A percentile compares a stretch with the other conserved stretches of the same genome.
Conservation (phyloP, 1,140 invertebrate genomes). For the Heliconius himera region DNA sequence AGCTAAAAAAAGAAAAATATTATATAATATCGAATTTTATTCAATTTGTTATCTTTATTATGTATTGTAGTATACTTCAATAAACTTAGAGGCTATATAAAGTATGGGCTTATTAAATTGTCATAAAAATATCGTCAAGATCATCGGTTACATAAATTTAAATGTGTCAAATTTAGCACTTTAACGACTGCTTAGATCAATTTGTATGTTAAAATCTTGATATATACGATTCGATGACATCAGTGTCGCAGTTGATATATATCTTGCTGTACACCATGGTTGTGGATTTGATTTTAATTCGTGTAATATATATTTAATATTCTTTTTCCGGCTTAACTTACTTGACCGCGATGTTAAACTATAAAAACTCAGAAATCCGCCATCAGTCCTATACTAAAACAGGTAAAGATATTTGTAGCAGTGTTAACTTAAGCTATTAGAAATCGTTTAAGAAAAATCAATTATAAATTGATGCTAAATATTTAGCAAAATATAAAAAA, state of each 20-base stretch:
- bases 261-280: not conserved
- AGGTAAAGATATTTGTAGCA: too few relatives aligned
- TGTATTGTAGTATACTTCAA: too few relatives aligned
- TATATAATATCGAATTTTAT: too few relatives aligned
- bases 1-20: too few relatives aligned
- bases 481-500: not conserved
- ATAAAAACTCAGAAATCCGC: too few relatives aligned
- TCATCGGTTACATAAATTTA: constrained; percentile 6
- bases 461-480: not conserved
- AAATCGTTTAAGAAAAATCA: not conserved
- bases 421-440: not conserved
- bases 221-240: not conserved
- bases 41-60: too few relatives aligned
- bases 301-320: too few relatives aligned
- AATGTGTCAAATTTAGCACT: constrained; percentile 4
- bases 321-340: too few relatives aligned
- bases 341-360: too few relatives aligned
- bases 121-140: constrained; percentile 12
- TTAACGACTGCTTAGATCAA: not conserved
- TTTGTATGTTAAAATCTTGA: not conserved
- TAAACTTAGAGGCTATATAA: not conserved
- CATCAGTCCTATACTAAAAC: too few relatives aligned
- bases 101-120: not conserved
- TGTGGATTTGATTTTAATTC: not conserved
- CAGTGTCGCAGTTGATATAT: not conserved